Base-by-base conservation (phyloP, 2,888 invertebrate species). In the Agrotis exclamationis region DNA sequence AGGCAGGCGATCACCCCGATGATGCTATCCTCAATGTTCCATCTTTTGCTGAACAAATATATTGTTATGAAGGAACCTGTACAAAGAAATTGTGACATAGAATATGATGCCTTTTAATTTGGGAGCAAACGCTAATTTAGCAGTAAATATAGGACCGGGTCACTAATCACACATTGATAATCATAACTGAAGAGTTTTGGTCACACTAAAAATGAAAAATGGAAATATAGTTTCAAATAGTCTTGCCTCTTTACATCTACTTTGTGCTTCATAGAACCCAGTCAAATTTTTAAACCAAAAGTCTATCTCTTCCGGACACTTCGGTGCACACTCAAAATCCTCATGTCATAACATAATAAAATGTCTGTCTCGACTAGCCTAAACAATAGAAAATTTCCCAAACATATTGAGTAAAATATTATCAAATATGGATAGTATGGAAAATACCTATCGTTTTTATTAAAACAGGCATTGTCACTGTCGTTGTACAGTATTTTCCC, bases 11-110 rank as follows among this genome's bases (percentile, higher is more conserved):
- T 87, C 63, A 96, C 90, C 1, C 96, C 97, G 24, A 97, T 95
- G 51, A 95, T 82, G 87, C 93, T 93, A 90, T 97, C 97, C 14
- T 96, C 94, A 63, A 96, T 91, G 77, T 95, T 92, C 93, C 96
- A 93, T 84, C 93, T 89, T 89, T 95, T 96, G 87, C 94, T 96
- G 88, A 97, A 94, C 80, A 96, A 87, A 85, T 96, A 96, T 87
- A 96, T 93, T 57, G 96, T 96, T 88, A 96, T 90, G 90, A 96
- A 94, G 82, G 96, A 96, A 88, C 96, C 96, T 96, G 93, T 67
- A 76, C 54, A 82, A 65, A 79, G 53, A 82, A 79, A 82, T 65
- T n/a, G 33, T 28, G 20, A 73, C 60, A 57, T 79, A 71, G 45
- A 81, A 65, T 82, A 70, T 13, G 14, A 9, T 50, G 54, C 9